Evolutionary conservation across 1,140 invertebrate genomes (phyloP).

Genomic region (Formica exsecta): DNA sequence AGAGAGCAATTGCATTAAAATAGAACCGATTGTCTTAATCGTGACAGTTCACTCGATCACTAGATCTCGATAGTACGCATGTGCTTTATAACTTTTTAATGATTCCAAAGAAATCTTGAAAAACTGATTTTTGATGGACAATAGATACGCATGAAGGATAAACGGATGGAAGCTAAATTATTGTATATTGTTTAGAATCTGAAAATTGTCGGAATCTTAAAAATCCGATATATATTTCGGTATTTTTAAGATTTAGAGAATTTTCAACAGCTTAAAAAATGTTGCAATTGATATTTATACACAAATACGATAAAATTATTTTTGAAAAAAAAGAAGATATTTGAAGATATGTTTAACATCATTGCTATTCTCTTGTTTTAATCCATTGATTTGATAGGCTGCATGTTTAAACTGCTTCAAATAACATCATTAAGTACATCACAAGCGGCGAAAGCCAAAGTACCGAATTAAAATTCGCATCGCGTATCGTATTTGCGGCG

Average conservation of each 20-base stretch:
- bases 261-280: too few relatives aligned
- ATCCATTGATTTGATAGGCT: neutral
- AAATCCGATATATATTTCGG: neutral
- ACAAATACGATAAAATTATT: neutral
- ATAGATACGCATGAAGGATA: neutral
- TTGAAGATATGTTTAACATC: neutral
- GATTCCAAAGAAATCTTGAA: slow-evolving; percentile 6
- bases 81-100: slow-evolving; percentile 31
- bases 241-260: too few relatives aligned
- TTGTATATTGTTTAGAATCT: neutral
- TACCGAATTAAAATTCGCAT: slow-evolving; percentile 47
- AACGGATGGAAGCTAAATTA: neutral
- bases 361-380: neutral
- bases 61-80: neutral
- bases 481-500: slow-evolving; percentile 32
- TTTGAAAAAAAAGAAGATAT: neutral
- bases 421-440: slow-evolving; percentile 37
- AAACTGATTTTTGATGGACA: neutral
- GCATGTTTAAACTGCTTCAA: neutral
- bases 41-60: slow-evolving; percentile 19
- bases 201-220: neutral
- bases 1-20: slow-evolving; percentile 59
- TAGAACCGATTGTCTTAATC: slow-evolving; percentile 52
- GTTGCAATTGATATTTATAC: neutral
- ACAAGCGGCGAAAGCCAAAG: slow-evolving; percentile 9